A percentile compares a stretch with the other conserved stretches of the same genome.
Evolutionary conservation across 1,140 invertebrate species (phyloP).

Genomic region (Pseudomyrmex gracilis): DNA sequence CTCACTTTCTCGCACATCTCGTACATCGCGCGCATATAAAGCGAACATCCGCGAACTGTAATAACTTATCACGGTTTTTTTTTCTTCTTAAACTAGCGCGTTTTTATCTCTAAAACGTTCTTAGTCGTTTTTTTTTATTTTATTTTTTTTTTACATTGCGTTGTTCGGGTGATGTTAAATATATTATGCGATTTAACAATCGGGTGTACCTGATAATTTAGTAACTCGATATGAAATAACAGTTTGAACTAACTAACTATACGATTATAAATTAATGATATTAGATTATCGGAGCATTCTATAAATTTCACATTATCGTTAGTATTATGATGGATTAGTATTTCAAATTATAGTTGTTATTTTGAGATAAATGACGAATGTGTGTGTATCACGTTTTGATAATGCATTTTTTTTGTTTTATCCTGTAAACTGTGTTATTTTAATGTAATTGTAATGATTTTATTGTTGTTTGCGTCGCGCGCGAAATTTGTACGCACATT

Average conservation of each 20-base stretch:
- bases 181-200: neutral
- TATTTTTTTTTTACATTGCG: neutral
- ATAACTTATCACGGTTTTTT: constrained; percentile 60
- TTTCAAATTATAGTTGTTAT: constrained; percentile 3
- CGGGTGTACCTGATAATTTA: neutral
- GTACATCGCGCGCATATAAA: constrained; percentile 30
- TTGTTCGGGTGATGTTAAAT: constrained; percentile 1
- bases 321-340: too few relatives aligned
- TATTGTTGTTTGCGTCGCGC: too few relatives aligned
- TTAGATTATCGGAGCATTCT: neutral
- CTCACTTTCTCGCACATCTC: constrained; percentile 37
- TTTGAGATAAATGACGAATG: too few relatives aligned
- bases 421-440: too few relatives aligned
- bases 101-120: neutral
- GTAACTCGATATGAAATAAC: neutral
- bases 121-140: too few relatives aligned
- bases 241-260: constrained; percentile 9
- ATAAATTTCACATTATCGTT: constrained; percentile 39
- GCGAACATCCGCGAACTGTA: constrained; percentile 32
- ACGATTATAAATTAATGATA: constrained; percentile 3
- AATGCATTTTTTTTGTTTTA: too few relatives aligned
- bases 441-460: too few relatives aligned
- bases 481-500: neutral
- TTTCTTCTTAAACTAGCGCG: constrained; percentile 39
- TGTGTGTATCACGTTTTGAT: too few relatives aligned